These are phyloP conservation scores for Hypselothyrea guttata DNA, from an alignment of 2,888 invertebrate genomes.

Conservation along the genomic window DNA sequence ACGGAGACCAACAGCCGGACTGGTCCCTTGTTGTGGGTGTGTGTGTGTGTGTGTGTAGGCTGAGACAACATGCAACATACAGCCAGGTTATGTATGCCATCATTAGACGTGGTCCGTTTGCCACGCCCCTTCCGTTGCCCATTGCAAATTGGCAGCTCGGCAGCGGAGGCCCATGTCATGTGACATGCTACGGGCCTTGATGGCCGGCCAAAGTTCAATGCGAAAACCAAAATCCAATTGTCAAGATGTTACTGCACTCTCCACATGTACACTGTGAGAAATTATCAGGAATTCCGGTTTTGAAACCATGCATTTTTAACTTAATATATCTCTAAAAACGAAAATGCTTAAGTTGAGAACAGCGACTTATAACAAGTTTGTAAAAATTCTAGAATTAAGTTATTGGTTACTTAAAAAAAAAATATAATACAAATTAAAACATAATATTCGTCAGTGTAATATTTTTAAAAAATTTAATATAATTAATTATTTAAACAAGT, in stretches of 20 bases:
- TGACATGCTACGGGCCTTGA: constrained; percentile 49
- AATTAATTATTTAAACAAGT: too few species aligned
- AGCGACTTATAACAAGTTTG: too few species aligned
- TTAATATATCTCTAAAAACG: too few species aligned
- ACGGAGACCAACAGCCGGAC: background rate
- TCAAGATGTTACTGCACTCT: constrained; percentile 52
- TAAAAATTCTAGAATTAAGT: too few species aligned
- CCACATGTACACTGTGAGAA: too few species aligned
- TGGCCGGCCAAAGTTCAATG: constrained; percentile 72
- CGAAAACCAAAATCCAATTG: constrained; percentile 68
- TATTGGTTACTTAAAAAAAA: too few species aligned
- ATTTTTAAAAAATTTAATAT: too few species aligned
- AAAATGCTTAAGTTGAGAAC: too few species aligned
- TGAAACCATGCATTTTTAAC: too few species aligned
- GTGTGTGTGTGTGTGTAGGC: constrained; percentile 36
- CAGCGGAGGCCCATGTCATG: constrained; percentile 66
- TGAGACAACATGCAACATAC: constrained; percentile 16
- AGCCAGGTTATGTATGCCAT: constrained; percentile 70
- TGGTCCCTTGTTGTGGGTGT: constrained; percentile 26
- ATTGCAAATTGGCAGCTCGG: constrained; percentile 70
- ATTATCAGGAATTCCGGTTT: too few species aligned
- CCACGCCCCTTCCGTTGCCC: constrained; percentile 66
- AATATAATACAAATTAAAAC: too few species aligned
- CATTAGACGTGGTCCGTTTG: constrained; percentile 74
- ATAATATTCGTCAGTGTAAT: too few species aligned